Percentiles rank a stretch among this genome's conserved stretches.
phyloP scores from a whole-genome alignment of 2,797 vertebrate species.

The Mormyrus proboscirostris region DNA sequence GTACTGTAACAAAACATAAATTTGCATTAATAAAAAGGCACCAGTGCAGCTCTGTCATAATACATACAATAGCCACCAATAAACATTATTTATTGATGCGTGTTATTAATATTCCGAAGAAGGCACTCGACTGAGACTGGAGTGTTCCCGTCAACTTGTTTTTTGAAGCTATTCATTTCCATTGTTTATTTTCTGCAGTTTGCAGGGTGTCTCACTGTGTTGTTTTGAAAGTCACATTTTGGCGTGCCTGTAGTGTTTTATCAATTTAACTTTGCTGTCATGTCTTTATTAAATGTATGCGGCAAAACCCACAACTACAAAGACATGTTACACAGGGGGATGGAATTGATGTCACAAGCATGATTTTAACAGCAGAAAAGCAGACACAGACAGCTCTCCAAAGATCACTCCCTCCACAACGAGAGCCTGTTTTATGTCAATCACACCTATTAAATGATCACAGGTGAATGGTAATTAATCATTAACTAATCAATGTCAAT shows the following conservation, averaged over 20 bases:
- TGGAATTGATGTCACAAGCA: background rate
- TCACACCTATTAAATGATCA: background rate
- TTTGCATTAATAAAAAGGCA: background rate
- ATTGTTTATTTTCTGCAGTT: background rate
- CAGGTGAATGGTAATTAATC: background rate
- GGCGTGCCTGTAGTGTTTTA: background rate
- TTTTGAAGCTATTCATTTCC: background rate
- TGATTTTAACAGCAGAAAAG: background rate
- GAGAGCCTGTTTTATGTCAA: background rate
- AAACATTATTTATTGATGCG: background rate
- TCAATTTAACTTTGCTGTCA: background rate
- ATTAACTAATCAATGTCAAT: background rate
- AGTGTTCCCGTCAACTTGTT: background rate
- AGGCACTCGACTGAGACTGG: background rate
- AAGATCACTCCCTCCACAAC: background rate
- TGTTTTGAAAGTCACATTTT: background rate
- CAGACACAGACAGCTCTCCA: background rate
- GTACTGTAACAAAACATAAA: constrained; percentile 8
- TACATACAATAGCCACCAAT: background rate
- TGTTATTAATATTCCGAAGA: background rate
- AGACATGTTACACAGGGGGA: background rate
- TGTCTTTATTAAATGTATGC: background rate
- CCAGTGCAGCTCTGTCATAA: background rate
- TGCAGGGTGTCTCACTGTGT: background rate
- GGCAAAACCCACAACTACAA: background rate